Conservation (phyloP, 2,797 vertebrate genomes). For the Alfaro cultratus region DNA sequence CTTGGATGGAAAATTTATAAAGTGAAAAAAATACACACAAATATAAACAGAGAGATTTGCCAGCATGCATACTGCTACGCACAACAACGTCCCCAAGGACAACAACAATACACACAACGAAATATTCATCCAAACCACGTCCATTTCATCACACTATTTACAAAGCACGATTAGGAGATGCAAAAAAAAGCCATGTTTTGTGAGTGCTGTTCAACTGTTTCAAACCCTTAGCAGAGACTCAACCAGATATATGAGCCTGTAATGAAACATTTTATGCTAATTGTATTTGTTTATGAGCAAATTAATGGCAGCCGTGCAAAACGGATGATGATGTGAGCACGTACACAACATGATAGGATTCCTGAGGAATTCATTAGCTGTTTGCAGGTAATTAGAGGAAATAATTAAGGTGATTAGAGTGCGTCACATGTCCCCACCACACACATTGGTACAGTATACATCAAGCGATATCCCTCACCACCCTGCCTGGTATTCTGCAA, state of each 20-base stretch:
- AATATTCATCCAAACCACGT: slow-evolving; percentile 41
- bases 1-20: slow-evolving; percentile 72
- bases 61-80: slow-evolving; percentile 54
- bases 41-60: slow-evolving; percentile 54
- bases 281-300: slow-evolving; percentile 99
- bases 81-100: slow-evolving; percentile 57
- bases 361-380: slow-evolving; percentile 99
- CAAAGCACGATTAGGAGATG: slow-evolving; percentile 38
- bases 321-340: slow-evolving; percentile 97
- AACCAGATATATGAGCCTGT: slow-evolving; percentile 82
- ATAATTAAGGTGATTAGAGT: slow-evolving; percentile 99
- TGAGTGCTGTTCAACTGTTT: slow-evolving; percentile 42
- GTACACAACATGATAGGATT: slow-evolving; percentile 98
- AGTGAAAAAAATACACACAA: slow-evolving; percentile 60
- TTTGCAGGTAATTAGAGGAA: slow-evolving; percentile 99
- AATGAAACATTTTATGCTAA: slow-evolving; percentile 99
- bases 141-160: slow-evolving; percentile 47
- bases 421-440: slow-evolving; percentile 66
- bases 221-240: slow-evolving; percentile 51
- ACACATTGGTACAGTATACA: slow-evolving; percentile 74
- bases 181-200: slow-evolving; percentile 38
- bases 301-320: slow-evolving; percentile 98
- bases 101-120: slow-evolving; percentile 53
- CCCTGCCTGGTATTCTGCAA: slow-evolving; percentile 79
- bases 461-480: slow-evolving; percentile 82